Evolutionary conservation across 1,140 invertebrate genomes (phyloP).

Genomic region (Eurosta solidaginis): DNA sequence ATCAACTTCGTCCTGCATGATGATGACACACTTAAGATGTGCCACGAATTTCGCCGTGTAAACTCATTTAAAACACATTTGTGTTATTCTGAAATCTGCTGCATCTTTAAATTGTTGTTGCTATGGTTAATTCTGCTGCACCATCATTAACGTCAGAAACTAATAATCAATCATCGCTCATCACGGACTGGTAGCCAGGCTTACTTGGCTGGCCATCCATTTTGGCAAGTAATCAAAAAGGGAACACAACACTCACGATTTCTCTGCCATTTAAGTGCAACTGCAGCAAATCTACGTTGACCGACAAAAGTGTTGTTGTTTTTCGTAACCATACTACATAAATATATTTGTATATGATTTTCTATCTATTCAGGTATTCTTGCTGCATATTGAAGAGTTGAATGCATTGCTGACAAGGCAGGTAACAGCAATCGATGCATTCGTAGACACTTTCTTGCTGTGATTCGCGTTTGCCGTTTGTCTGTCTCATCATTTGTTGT

Average conservation of each 20-base stretch:
- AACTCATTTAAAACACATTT: conserved; percentile 15
- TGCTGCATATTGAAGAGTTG: not conserved
- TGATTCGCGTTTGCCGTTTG: too few species aligned
- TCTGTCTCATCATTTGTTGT: not conserved
- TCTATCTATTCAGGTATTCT: not conserved
- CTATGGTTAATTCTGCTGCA: not conserved
- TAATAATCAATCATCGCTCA: conserved; percentile 2
- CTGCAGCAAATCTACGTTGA: not conserved
- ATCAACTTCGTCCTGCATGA: not conserved
- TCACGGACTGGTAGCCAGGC: not conserved
- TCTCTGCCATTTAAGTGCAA: conserved; percentile 19
- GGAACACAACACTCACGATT: conserved; percentile 20
- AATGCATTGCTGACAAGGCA: conserved; percentile 6
- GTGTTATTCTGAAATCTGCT: not conserved
- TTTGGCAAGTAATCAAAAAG: conserved; percentile 13
- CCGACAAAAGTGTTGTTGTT: not conserved
- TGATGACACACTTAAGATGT: not conserved
- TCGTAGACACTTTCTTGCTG: conserved; percentile 15
- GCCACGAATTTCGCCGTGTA: not conserved
- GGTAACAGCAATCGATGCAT: not conserved
- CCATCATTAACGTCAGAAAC: conserved; percentile 12
- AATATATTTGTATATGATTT: not conserved
- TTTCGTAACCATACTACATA: not conserved
- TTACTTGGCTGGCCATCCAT: not conserved
- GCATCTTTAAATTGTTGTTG: not conserved